Percentiles rank a stretch among this genome's conserved stretches.
Evolutionary conservation across 2,797 vertebrate species (phyloP).

Genomic region (Tachyglossus aculeatus): DNA sequence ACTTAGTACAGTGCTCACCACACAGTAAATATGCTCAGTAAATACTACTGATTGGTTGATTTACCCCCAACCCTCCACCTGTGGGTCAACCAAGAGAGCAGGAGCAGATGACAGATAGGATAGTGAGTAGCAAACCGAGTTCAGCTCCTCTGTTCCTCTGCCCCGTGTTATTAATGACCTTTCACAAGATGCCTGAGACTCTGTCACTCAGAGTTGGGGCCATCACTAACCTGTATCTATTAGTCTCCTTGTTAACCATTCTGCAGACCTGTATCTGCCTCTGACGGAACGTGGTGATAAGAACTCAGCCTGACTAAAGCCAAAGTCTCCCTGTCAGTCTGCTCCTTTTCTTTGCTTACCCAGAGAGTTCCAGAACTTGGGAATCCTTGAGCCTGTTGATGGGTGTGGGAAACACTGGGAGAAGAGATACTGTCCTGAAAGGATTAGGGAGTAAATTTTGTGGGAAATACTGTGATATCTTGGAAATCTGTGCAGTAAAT

Average conservation of each 20-base stretch:
- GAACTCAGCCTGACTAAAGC: conserved; percentile 23
- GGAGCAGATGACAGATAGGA: no score
- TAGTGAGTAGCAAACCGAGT: no score
- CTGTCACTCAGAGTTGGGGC: neutral
- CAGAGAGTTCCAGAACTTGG: conserved; percentile 31
- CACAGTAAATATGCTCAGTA: no score
- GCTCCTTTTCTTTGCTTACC: conserved; percentile 36
- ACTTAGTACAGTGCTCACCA: no score
- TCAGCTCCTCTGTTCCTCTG: neutral
- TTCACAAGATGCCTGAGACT: neutral
- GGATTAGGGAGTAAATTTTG: neutral
- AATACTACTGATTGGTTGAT: no score
- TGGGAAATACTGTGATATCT: neutral
- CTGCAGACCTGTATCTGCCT: conserved; percentile 4
- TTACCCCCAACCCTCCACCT: no score
- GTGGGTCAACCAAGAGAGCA: no score
- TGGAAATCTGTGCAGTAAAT: neutral
- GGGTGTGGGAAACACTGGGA: neutral
- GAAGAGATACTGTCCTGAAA: conserved; percentile 11
- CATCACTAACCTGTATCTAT: conserved; percentile 7
- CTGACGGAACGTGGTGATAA: conserved; percentile 38
- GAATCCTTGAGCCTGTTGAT: conserved; percentile 32
- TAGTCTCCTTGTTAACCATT: neutral
- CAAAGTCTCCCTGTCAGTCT: conserved; percentile 40
- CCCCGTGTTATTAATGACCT: conserved; percentile 21